Conservation (phyloP, 2,797 vertebrate genomes). For the Euthynnus affinis region DNA sequence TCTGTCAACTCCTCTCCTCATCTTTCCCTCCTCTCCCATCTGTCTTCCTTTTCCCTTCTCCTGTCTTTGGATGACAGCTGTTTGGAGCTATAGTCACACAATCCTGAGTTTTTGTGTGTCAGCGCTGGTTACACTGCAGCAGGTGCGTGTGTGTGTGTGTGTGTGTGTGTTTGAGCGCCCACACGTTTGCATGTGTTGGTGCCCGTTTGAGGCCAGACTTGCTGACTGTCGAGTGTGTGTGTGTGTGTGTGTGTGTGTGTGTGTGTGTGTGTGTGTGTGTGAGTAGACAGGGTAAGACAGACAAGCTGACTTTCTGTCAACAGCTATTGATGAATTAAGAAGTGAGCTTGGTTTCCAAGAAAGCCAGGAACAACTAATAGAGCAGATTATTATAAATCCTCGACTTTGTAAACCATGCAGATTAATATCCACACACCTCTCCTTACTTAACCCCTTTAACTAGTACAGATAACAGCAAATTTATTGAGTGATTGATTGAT, state of each 20-base stretch:
- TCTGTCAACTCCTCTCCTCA: conserved; percentile 9
- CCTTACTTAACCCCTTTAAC: conserved; percentile 25
- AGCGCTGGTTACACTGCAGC: conserved; percentile 66
- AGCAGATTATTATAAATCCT: conserved; percentile 37
- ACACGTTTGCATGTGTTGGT: conserved; percentile 56
- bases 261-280: conserved; percentile 14
- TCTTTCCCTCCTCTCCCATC: conserved; percentile 17
- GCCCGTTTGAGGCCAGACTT: conserved; percentile 60
- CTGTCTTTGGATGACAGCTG: conserved; percentile 66
- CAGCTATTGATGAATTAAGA: conserved; percentile 73
- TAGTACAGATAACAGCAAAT: background rate
- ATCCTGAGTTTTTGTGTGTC: conserved; percentile 67
- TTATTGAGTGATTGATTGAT: conserved; percentile 12
- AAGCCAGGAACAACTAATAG: conserved; percentile 25
- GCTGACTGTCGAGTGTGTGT: conserved; percentile 50
- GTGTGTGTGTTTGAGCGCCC: conserved; percentile 47
- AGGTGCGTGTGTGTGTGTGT: conserved; percentile 65
- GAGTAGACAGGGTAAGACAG: conserved; percentile 28
- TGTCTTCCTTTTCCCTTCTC: conserved; percentile 17
- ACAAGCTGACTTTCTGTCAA: conserved; percentile 67
- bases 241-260: conserved; percentile 11
- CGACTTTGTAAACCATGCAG: conserved; percentile 24
- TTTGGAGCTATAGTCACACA: conserved; percentile 61
- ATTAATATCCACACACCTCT: conserved; percentile 4
- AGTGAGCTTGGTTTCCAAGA: conserved; percentile 38